Conservation (phyloP, 2,888 invertebrate genomes). For the Rhingia campestris region DNA sequence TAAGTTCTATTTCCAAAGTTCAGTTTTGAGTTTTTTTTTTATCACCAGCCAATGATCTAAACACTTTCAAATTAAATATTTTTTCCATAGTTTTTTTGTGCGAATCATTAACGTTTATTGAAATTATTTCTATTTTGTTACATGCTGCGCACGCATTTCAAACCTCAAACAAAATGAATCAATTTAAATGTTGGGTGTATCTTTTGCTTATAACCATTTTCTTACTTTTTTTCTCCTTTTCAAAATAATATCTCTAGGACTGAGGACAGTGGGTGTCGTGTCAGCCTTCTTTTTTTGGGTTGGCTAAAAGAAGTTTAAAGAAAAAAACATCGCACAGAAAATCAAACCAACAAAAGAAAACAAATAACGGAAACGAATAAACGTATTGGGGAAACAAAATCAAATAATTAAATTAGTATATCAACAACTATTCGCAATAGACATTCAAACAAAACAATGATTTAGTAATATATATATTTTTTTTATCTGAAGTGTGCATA, state of each 20-base stretch:
- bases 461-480: conserved; percentile 6
- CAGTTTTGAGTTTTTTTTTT: background rate
- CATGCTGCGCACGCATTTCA: conserved; percentile 62
- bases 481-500: conserved; percentile 50
- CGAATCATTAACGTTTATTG: conserved; percentile 54
- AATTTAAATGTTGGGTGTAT: conserved; percentile 19
- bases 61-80: conserved; percentile 14
- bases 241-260: conserved; percentile 77
- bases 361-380: conserved; percentile 21
- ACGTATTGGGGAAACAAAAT: conserved; percentile 20
- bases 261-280: conserved; percentile 75
- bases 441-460: conserved; percentile 47
- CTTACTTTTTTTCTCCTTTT: conserved; percentile 77
- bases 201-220: conserved; percentile 40
- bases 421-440: conserved; percentile 59
- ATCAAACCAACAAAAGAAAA: conserved; percentile 27
- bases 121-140: conserved; percentile 42
- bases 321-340: conserved; percentile 63
- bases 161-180: conserved; percentile 43
- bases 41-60: conserved; percentile 57
- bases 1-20: too few relatives aligned
- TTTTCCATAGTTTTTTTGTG: conserved; percentile 28
- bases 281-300: conserved; percentile 74
- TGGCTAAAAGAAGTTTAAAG: conserved; percentile 72
- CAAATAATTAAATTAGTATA: conserved; percentile 59